Base-by-base conservation (phyloP, 35 echinoderm and acorn worm species). In the Strongylocentrotus purpuratus region DNA sequence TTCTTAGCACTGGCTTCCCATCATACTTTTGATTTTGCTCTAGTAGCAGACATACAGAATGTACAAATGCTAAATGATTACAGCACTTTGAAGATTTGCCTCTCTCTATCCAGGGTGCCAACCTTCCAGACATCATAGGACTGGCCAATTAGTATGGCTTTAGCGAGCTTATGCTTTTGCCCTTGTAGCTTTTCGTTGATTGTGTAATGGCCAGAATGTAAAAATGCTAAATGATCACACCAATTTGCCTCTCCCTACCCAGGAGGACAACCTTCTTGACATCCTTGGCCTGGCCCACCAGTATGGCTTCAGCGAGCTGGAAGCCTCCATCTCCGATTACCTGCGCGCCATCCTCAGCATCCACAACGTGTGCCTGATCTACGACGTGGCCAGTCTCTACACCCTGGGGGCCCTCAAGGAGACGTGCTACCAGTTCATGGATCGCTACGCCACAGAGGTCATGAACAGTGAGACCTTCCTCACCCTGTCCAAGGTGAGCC, bases 291-390 rank as follows among this genome's bases (percentile, higher is more conserved):
- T 99, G 86, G 98, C 98, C 94, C 98, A 99, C 92, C 98, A 96
- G 61, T 99, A 99, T 85, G 98, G 98, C 48, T 99, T 99, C 86
- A 93, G 78, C 20, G 98, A 99, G 85, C 70, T 99, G n/a, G 98
- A 99, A 90, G 92, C 94, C 32, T 96, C 98, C 88, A 99, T 99
- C 85, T 99, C 98, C 92, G 97, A 97, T 52, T 99, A 99, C 87
- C 94, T 99, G 32, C 65, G 97, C 32, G 97, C 98, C 59, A 98
- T 97, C n/a, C 95, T 99, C 33, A 99, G 96, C 61, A 97, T 97
- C 86, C 95, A 98, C 58, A 99, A 99, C 46, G 97, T 99, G 31
- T 99, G 98, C 95, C 93, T 99, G 46, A 99, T 99, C 95, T 99
- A 99, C 46, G 97, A 99, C 86, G 98, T 99, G 35, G 98, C 98